Evolutionary conservation across 2,113 vertebrate species (phyloP).

Genomic region (Rhadina sibilatrix): DNA sequence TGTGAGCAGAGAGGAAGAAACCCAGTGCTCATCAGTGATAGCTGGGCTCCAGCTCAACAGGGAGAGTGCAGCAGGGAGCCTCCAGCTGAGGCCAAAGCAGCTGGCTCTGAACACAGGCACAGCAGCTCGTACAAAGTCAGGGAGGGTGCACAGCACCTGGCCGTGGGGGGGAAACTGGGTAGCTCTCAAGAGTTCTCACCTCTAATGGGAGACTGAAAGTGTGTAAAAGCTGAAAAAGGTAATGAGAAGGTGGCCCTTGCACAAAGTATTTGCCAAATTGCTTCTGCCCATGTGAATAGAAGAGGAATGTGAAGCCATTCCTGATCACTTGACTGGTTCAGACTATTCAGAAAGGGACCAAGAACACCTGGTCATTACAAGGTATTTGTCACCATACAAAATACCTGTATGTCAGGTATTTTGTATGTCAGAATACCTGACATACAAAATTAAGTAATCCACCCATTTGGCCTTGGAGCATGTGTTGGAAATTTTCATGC

Average conservation of each 20-base stretch:
- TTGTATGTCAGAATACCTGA: background rate
- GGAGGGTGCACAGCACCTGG: background rate
- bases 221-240: background rate
- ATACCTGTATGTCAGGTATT: too few relatives aligned
- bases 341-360: background rate
- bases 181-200: background rate
- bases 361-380: background rate
- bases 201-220: background rate
- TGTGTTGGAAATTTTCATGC: background rate
- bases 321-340: background rate
- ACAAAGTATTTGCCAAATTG: background rate
- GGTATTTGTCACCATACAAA: too few relatives aligned
- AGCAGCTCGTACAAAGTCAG: background rate
- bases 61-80: accelerated
- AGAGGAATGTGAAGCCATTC: background rate
- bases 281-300: background rate
- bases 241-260: background rate
- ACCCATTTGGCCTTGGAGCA: background rate
- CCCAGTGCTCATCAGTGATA: accelerated
- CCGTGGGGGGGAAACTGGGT: accelerated
- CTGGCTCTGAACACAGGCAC: background rate
- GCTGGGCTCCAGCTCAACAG: background rate
- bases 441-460: background rate
- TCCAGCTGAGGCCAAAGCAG: background rate
- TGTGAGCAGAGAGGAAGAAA: background rate